Evolutionary conservation across 2,113 vertebrate species (phyloP).

Genomic region (Callionymus lyra): DNA sequence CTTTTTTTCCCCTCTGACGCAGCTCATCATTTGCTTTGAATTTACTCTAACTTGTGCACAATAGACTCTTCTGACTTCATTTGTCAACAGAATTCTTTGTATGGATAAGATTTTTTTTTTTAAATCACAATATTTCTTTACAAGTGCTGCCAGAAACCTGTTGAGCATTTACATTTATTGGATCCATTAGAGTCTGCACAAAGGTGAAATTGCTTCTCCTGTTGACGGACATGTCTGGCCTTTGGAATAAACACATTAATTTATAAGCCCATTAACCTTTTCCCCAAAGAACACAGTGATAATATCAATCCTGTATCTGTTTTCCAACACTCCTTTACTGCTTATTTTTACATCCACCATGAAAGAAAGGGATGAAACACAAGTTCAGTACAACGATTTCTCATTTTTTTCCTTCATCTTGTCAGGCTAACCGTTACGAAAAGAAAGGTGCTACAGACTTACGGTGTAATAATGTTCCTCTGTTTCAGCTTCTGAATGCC

Average conservation of each 20-base stretch:
- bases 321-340: neutral
- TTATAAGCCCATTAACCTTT: neutral
- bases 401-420: too few species aligned
- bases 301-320: neutral
- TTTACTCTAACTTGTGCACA: neutral
- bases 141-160: neutral
- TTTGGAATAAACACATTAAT: neutral
- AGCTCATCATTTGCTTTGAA: too few species aligned
- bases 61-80: neutral
- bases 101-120: too few species aligned
- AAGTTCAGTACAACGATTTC: too few species aligned
- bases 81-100: too few species aligned
- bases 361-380: neutral
- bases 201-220: neutral
- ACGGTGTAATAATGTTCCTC: too few species aligned
- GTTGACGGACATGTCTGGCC: neutral
- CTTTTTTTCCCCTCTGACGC: too few species aligned
- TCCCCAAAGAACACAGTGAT: neutral
- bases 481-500: slow-evolving; percentile 80
- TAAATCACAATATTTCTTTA: neutral
- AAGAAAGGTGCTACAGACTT: too few species aligned
- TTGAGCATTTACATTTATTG: neutral
- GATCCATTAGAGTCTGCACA: neutral
- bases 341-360: neutral
- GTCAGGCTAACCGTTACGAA: too few species aligned